Evolutionary conservation across 2,797 vertebrate genomes (phyloP).

Genomic region (Myiothlypis coronata): DNA sequence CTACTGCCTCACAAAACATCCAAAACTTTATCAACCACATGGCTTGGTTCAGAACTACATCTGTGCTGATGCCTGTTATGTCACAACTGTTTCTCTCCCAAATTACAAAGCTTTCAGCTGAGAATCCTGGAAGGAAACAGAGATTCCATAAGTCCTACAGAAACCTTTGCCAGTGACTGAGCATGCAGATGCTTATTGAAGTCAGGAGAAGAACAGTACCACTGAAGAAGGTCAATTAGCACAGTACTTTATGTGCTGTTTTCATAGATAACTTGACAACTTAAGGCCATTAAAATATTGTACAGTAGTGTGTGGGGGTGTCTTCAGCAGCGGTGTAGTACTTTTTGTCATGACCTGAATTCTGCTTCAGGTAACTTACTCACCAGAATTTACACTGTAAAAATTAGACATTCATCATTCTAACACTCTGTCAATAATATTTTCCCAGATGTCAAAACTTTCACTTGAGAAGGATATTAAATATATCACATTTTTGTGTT

Average conservation of each 20-base stretch:
- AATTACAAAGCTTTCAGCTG: not conserved
- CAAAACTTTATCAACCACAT: not conserved
- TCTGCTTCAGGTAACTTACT: not conserved
- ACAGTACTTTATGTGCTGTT: not conserved
- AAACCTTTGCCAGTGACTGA: not conserved
- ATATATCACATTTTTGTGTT: not conserved
- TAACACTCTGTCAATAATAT: not conserved
- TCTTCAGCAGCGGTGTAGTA: not conserved
- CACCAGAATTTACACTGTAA: not conserved
- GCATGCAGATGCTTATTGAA: not conserved
- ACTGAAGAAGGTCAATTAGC: not conserved
- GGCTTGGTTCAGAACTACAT: not conserved
- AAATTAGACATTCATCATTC: not conserved
- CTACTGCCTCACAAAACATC: not conserved
- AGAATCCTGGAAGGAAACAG: not conserved
- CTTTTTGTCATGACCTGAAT: not conserved
- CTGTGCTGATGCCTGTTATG: not conserved
- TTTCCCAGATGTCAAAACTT: not conserved
- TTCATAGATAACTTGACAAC: not conserved
- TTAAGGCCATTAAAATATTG: not conserved
- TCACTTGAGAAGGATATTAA: not conserved
- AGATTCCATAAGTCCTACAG: not conserved
- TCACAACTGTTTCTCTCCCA: fast-evolving
- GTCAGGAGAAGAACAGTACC: not conserved
- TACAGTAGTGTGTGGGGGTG: fast-evolving